phyloP scores from a whole-genome alignment of 1,140 invertebrate species.

The Anoplophora glabripennis region DNA sequence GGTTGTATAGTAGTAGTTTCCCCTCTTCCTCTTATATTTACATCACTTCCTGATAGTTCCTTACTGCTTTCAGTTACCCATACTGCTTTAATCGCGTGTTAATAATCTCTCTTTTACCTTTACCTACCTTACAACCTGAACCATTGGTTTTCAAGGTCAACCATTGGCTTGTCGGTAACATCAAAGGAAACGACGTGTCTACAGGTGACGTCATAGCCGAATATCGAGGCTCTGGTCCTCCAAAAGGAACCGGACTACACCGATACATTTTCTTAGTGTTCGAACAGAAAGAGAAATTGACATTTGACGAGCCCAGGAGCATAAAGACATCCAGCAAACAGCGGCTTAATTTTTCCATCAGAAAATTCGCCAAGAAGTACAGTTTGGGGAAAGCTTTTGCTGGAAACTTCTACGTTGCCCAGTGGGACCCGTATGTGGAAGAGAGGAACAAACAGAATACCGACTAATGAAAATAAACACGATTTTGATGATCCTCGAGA shows the following conservation, averaged over 20 bases:
- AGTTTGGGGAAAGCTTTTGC: no score
- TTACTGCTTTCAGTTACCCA: no score
- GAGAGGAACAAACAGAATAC: no score
- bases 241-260: constrained; percentile 77
- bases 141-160: constrained; percentile 81
- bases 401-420: no score
- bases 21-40: no score
- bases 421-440: no score
- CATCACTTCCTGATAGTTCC: no score
- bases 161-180: constrained; percentile 90
- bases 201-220: constrained; percentile 67
- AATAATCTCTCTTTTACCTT: no score
- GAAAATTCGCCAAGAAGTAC: constrained; percentile 61
- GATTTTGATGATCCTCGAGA: no score
- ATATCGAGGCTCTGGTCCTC: constrained; percentile 84
- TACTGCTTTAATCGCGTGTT: no score
- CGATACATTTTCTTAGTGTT: constrained; percentile 87
- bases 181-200: constrained; percentile 72
- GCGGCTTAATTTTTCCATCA: constrained; percentile 76
- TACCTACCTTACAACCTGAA: constrained; percentile 38
- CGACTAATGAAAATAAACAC: no score
- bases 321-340: constrained; percentile 57
- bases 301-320: constrained; percentile 61
- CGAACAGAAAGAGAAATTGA: constrained; percentile 72
- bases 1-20: no score